Evolutionary conservation across 2,113 vertebrate genomes (phyloP).

Genomic region (Irena cyanogastra): DNA sequence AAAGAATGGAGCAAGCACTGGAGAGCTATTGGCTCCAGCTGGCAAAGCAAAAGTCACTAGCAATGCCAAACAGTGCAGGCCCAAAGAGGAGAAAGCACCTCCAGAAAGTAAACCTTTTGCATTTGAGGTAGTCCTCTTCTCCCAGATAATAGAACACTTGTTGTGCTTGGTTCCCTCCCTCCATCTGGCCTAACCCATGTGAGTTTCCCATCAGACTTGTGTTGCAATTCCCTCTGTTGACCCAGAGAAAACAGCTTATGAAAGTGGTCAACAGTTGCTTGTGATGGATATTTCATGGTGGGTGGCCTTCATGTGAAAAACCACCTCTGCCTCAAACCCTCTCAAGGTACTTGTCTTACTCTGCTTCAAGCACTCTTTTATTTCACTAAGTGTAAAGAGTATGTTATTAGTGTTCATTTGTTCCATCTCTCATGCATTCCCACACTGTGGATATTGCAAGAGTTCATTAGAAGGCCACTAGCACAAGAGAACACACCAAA

Average conservation of each 20-base stretch:
- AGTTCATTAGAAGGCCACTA: background rate
- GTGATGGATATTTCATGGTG: background rate
- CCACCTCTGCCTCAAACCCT: background rate
- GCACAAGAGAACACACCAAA: background rate
- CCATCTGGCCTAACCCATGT: background rate
- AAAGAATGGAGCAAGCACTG: background rate
- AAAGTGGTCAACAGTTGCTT: background rate
- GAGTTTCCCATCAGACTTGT: constrained; percentile 32
- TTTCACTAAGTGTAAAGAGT: background rate
- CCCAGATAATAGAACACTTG: background rate
- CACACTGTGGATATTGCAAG: background rate
- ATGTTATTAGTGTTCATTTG: background rate
- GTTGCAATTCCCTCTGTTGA: background rate
- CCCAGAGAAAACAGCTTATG: constrained; percentile 3
- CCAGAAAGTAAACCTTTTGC: background rate
- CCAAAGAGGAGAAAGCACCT: background rate
- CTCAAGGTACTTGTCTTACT: background rate
- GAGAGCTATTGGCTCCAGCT: background rate
- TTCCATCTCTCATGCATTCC: background rate
- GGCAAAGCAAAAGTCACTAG: background rate
- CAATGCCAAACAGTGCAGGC: background rate
- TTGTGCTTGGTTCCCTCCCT: constrained; percentile 7
- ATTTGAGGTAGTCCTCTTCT: background rate
- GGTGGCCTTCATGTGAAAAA: background rate
- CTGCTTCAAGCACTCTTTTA: background rate